Conservation (phyloP, 2,888 invertebrate species). For the Lasioglossum marginatum region DNA sequence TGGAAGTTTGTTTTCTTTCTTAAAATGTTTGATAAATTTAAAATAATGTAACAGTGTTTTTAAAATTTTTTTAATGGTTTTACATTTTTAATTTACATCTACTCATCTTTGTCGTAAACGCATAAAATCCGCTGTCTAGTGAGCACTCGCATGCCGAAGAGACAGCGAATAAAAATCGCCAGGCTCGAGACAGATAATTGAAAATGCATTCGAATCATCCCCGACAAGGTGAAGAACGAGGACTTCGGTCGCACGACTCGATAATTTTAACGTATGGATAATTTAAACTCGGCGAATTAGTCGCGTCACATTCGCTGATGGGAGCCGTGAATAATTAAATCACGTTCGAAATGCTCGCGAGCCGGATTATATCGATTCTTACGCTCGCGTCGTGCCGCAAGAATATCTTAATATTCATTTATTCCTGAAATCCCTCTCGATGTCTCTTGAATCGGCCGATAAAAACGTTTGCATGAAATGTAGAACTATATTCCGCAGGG, state of each 20-base stretch:
- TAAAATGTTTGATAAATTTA: no score
- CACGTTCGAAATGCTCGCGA: conserved; percentile 21
- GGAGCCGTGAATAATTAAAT: conserved; percentile 28
- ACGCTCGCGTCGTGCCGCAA: conserved; percentile 2
- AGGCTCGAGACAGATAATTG: background rate
- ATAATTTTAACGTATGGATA: background rate
- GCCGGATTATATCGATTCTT: conserved; percentile 25
- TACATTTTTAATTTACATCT: no score
- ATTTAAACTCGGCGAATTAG: conserved; percentile 4
- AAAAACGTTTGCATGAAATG: conserved; percentile 27
- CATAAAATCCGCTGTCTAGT: no score
- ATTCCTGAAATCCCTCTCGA: conserved; percentile 36
- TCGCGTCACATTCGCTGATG: conserved; percentile 5
- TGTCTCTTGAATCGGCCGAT: conserved; percentile 38
- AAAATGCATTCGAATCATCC: background rate
- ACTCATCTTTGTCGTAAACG: no score
- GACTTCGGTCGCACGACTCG: background rate
- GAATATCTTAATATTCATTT: conserved; percentile 46
- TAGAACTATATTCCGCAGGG: conserved; percentile 3
- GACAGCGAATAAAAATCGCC: background rate
- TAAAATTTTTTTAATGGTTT: no score
- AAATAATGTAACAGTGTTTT: no score
- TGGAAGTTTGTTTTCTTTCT: no score
- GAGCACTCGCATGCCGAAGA: background rate
- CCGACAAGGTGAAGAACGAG: background rate